Evolutionary conservation across 2,113 vertebrate species (phyloP).

Genomic region (Cyphomyrus discorhynchus): DNA sequence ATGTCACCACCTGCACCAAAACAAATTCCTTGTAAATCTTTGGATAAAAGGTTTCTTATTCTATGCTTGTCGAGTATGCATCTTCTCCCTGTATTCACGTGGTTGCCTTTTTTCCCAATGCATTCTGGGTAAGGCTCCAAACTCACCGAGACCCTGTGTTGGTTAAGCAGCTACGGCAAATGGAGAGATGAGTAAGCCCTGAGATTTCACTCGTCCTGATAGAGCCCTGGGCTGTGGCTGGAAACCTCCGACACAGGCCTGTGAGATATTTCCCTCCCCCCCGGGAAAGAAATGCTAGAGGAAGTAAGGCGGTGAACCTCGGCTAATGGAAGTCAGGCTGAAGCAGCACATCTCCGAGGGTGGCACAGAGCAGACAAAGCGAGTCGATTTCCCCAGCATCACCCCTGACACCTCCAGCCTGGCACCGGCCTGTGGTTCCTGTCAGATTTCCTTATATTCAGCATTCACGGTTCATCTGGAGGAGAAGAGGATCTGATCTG

Average conservation of each 20-base stretch:
- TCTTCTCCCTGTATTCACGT: background rate
- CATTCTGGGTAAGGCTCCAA: background rate
- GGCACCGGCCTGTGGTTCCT: background rate
- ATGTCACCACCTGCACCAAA: background rate
- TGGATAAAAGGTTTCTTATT: background rate
- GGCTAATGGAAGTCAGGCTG: constrained; percentile 11
- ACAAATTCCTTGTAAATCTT: background rate
- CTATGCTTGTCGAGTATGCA: background rate
- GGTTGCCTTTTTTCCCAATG: background rate
- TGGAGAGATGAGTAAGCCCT: background rate
- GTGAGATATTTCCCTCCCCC: background rate
- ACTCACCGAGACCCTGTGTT: background rate
- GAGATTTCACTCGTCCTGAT: background rate
- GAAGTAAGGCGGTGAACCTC: background rate
- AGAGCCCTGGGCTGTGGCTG: background rate
- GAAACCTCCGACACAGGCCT: background rate
- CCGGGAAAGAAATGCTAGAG: background rate
- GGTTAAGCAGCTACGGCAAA: background rate
- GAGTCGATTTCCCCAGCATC: constrained; percentile 4
- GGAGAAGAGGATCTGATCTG: background rate
- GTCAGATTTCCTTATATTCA: background rate
- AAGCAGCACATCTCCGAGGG: background rate
- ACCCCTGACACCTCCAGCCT: background rate
- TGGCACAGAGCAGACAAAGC: background rate
- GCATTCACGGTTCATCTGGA: background rate